Conservation (phyloP, 2,888 invertebrate genomes). For the Eupithecia abbreviata region DNA sequence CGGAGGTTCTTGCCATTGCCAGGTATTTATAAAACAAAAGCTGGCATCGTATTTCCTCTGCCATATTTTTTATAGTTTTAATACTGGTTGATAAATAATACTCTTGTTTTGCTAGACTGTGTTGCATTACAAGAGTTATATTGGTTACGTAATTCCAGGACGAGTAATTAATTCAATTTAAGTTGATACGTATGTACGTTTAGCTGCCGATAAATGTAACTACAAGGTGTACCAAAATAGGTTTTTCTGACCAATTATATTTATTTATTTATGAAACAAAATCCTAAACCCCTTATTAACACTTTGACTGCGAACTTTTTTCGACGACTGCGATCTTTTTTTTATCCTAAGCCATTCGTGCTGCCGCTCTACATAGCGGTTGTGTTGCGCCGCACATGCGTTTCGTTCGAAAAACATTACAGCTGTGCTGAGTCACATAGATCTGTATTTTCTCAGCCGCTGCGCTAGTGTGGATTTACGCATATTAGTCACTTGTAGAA, state of each 20-base stretch:
- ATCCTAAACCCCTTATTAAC: too few species aligned
- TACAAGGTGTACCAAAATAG: background rate
- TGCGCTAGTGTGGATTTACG: too few species aligned
- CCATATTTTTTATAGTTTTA: background rate
- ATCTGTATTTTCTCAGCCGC: too few species aligned
- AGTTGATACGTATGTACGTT: background rate
- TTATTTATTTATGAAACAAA: too few species aligned
- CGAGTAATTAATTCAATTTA: background rate
- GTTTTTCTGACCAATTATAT: background rate
- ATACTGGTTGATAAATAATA: background rate
- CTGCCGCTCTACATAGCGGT: too few species aligned
- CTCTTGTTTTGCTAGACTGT: background rate
- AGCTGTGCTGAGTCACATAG: too few species aligned
- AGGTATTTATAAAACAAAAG: slow-evolving; percentile 54
- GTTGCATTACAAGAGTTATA: background rate
- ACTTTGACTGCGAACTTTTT: too few species aligned
- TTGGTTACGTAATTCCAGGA: background rate
- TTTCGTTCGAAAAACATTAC: too few species aligned
- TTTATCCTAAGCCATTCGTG: too few species aligned
- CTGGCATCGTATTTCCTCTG: background rate
- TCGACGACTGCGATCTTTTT: too few species aligned
- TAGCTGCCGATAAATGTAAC: background rate
- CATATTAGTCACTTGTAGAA: too few species aligned
- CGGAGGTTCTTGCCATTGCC: slow-evolving; percentile 47
- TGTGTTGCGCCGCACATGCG: too few species aligned